Conservation (phyloP, 2,888 invertebrate species). For the Marasmarcha lunaedactyla region DNA sequence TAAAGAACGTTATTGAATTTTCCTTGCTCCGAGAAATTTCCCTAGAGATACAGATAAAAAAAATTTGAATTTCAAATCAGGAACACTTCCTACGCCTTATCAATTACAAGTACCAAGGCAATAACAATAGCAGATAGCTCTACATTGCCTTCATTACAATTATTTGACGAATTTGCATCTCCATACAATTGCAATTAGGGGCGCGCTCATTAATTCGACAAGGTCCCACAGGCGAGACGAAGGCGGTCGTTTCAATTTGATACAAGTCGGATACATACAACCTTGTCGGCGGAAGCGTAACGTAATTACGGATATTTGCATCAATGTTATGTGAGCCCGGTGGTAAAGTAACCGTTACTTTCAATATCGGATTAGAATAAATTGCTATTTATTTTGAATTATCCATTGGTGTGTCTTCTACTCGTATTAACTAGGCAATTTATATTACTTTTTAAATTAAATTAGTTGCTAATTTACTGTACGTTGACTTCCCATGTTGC, state of each 20-base stretch:
- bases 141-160: constrained; percentile 38
- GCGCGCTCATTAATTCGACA: constrained; percentile 33
- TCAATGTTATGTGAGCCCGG: constrained; percentile 45
- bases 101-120: constrained; percentile 59
- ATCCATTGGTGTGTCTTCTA: constrained; percentile 6
- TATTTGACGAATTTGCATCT: constrained; percentile 44
- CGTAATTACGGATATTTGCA: constrained; percentile 49
- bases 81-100: constrained; percentile 42
- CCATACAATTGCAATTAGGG: constrained; percentile 39
- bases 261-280: constrained; percentile 29
- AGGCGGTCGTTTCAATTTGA: constrained; percentile 35
- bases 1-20: too few relatives aligned
- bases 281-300: constrained; percentile 33
- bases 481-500: too few relatives aligned
- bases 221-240: constrained; percentile 29
- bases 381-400: constrained; percentile 15
- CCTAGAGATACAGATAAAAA: constrained; percentile 30
- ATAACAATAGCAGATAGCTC: constrained; percentile 40
- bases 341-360: constrained; percentile 39
- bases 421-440: constrained; percentile 11
- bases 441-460: constrained; percentile 6
- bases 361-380: constrained; percentile 40
- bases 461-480: constrained; percentile 7
- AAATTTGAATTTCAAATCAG: constrained; percentile 59
- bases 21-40: constrained; percentile 8